Percentiles rank a stretch among this genome's conserved stretches.
These are phyloP conservation scores for Sinodicranocentrus sp. DNA, from an alignment of 2,888 invertebrate species.

Conservation along the genomic window DNA sequence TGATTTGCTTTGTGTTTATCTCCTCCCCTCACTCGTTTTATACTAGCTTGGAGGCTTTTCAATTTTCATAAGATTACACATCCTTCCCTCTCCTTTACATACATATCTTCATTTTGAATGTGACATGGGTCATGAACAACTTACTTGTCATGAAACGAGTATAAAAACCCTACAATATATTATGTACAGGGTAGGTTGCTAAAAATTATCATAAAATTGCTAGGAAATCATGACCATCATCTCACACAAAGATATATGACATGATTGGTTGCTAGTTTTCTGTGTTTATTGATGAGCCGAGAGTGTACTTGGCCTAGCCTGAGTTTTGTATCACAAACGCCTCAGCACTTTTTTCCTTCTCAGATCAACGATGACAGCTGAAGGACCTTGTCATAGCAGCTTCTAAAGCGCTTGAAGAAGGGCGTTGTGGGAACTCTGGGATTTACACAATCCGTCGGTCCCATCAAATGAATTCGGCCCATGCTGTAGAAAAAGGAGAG, in stretches of 20 bases:
- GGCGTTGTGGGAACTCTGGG: conserved; percentile 71
- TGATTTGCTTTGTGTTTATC: background rate
- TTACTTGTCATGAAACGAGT: conserved; percentile 12
- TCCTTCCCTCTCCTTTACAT: background rate
- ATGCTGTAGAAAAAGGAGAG: too few species aligned
- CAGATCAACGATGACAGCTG: conserved; percentile 62
- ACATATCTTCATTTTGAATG: conserved; percentile 32
- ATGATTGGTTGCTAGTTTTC: too few species aligned
- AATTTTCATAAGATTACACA: conserved; percentile 14
- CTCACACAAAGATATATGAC: too few species aligned
- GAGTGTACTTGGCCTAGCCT: too few species aligned
- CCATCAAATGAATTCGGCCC: conserved; percentile 75
- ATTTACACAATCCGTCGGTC: conserved; percentile 71
- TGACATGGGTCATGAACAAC: conserved; percentile 46
- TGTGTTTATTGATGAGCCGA: too few species aligned
- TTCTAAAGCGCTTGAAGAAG: conserved; percentile 72
- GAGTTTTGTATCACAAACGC: too few species aligned
- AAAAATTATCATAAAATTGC: conserved; percentile 44
- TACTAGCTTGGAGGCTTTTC: conserved; percentile 19
- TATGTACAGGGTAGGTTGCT: background rate
- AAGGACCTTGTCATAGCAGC: conserved; percentile 73
- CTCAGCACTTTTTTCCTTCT: too few species aligned
- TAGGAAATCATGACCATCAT: conserved; percentile 38
- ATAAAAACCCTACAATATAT: background rate
- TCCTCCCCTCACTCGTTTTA: conserved; percentile 5